phyloP scores from a whole-genome alignment of 2,797 vertebrate species.

The Valencia hispanica region DNA sequence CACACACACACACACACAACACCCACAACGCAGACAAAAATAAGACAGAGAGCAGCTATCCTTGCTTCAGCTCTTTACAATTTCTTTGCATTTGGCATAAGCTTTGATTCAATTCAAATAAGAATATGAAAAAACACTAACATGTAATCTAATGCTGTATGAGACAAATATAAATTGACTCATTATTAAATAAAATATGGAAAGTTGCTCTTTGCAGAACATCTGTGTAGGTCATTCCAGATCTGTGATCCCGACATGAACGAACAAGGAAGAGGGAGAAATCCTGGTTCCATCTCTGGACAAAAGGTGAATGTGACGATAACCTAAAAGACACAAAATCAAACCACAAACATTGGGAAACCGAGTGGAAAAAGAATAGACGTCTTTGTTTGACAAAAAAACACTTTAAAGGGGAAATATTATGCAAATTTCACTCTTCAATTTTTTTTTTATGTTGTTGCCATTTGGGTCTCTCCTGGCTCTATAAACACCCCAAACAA shows the following conservation, averaged over 20 bases:
- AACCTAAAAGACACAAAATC: conserved; percentile 75
- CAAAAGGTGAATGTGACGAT: conserved; percentile 89
- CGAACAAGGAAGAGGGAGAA: conserved; percentile 90
- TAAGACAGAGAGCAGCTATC: conserved; percentile 21
- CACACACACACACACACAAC: background rate
- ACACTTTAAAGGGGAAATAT: too few species aligned
- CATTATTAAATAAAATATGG: background rate
- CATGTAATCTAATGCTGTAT: background rate
- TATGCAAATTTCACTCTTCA: too few species aligned
- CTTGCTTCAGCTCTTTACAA: background rate
- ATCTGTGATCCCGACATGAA: conserved; percentile 83
- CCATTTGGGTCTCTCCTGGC: too few species aligned
- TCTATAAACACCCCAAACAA: too few species aligned
- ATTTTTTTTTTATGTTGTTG: too few species aligned
- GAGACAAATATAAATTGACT: background rate
- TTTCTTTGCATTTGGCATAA: conserved; percentile 65
- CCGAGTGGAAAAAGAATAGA: background rate
- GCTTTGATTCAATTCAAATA: conserved; percentile 45
- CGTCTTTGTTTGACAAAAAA: background rate
- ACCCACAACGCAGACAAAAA: background rate
- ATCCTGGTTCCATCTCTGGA: conserved; percentile 92
- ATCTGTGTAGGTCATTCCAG: conserved; percentile 33
- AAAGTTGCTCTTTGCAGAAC: background rate
- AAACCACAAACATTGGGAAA: background rate
- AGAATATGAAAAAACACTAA: conserved; percentile 27